A percentile compares a stretch with the other conserved stretches of the same genome.
Evolutionary conservation across 2,113 vertebrate species (phyloP).

Genomic region (Melanocharis versteri): DNA sequence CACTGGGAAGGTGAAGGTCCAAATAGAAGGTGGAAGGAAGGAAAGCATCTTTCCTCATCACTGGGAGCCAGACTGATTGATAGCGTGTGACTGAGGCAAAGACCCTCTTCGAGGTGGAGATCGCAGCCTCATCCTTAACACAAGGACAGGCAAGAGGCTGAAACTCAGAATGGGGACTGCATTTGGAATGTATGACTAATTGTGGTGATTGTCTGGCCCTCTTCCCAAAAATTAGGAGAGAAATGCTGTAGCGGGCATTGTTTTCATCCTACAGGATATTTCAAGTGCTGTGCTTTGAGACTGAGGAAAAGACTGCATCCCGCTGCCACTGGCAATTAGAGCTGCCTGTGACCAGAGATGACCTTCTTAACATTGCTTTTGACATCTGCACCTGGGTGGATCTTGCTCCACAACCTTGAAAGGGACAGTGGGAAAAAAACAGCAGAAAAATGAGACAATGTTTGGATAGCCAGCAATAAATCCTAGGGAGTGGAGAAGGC

Average conservation of each 20-base stretch:
- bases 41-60: slow-evolving; percentile 20
- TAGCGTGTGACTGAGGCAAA: neutral
- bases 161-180: neutral
- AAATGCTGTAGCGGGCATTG: neutral
- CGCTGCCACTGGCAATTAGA: neutral
- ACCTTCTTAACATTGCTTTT: neutral
- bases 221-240: neutral
- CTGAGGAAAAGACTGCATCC: neutral
- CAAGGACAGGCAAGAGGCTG: neutral
- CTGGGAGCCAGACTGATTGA: slow-evolving; percentile 20
- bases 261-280: neutral
- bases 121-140: neutral
- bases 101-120: neutral
- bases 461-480: neutral
- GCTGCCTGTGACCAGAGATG: neutral
- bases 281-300: neutral
- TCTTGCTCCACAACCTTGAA: neutral
- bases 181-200: neutral
- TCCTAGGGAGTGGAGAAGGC: neutral
- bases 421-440: neutral
- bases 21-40: slow-evolving; percentile 37
- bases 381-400: neutral
- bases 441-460: neutral
- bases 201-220: neutral
- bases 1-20: neutral